These are phyloP conservation scores for Drosophila falleni DNA, from an alignment of 2,888 invertebrate species.

Conservation along the genomic window DNA sequence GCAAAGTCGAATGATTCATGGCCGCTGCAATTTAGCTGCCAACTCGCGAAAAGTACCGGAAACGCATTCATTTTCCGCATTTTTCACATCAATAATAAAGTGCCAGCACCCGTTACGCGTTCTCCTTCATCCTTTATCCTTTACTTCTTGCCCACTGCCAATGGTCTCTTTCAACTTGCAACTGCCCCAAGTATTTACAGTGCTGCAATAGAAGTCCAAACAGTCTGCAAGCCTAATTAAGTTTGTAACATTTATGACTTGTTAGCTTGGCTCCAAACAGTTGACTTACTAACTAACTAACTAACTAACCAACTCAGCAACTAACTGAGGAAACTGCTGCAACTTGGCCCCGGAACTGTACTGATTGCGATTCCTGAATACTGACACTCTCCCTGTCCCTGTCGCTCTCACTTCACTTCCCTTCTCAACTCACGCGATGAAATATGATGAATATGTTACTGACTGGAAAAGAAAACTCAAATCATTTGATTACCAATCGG, in stretches of 20 bases:
- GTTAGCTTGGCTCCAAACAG: constrained; percentile 58
- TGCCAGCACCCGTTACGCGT: constrained; percentile 37
- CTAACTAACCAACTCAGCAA: constrained; percentile 31
- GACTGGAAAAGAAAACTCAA: background rate
- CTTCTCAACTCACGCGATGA: background rate
- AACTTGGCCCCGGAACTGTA: constrained; percentile 24
- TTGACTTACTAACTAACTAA: constrained; percentile 52
- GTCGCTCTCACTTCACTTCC: background rate
- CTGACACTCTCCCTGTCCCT: background rate
- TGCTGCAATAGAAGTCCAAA: constrained; percentile 17
- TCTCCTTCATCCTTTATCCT: background rate
- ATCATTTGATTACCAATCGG: constrained; percentile 3
- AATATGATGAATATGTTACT: constrained; percentile 4
- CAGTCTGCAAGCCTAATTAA: constrained; percentile 67
- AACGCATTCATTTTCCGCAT: constrained; percentile 79
- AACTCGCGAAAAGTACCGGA: constrained; percentile 78
- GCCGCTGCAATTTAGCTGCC: constrained; percentile 76
- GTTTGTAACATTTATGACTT: constrained; percentile 78
- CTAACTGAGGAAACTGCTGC: constrained; percentile 39
- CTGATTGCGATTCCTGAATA: constrained; percentile 27
- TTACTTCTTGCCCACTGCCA: constrained; percentile 27
- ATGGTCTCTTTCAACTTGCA: constrained; percentile 33
- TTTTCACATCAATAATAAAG: constrained; percentile 78
- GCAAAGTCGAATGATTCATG: constrained; percentile 70
- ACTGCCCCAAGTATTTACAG: constrained; percentile 20